Conservation (phyloP, 2,113 vertebrate genomes). For the human (Homo sapiens) region GRCh38 chrX:10988001-10988500, state of each 20-base stretch:
- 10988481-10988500: background rate
- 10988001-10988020: constrained; percentile 51
- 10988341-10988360: constrained; percentile 38
- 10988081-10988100: constrained; percentile 67
- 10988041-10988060: constrained; percentile 50
- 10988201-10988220: constrained; percentile 75
- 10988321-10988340: constrained; percentile 40
- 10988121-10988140: constrained; percentile 74
- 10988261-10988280: constrained; percentile 61
- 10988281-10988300: constrained; percentile 66
- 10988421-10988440: constrained; percentile 11
- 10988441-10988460: background rate
- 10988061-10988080: constrained; percentile 71
- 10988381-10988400: background rate
- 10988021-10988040: constrained; percentile 53
- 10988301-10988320: constrained; percentile 32
- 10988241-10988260: constrained; percentile 65
- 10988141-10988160: constrained; percentile 71
- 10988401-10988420: constrained; percentile 22
- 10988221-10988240: constrained; percentile 72
- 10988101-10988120: constrained; percentile 69
- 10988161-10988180: constrained; percentile 79
- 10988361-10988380: constrained; percentile 44
- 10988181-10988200: constrained; percentile 73
- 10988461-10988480: constrained; percentile 10